These are phyloP conservation scores for Hypomesus transpacificus DNA, from an alignment of 2,113 vertebrate species.

Conservation along the genomic window DNA sequence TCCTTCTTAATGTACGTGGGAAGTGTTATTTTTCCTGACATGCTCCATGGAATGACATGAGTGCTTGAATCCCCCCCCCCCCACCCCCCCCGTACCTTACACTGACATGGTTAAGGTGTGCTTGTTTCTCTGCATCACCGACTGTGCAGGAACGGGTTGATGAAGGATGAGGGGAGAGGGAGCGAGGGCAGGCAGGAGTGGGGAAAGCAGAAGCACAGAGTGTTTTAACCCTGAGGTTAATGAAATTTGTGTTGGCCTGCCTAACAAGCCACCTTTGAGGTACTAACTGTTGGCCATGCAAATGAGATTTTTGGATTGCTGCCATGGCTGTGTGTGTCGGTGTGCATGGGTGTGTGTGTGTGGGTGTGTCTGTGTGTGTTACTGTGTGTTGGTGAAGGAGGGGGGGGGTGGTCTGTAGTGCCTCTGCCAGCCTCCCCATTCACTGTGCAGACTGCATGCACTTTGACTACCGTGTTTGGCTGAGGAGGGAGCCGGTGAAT, in stretches of 20 bases:
- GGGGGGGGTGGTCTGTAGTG: too few relatives aligned
- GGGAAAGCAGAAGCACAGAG: constrained; percentile 34
- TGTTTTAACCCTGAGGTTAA: constrained; percentile 61
- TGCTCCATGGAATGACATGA: too few relatives aligned
- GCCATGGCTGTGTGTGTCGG: constrained; percentile 30
- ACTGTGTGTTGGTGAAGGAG: constrained; percentile 3
- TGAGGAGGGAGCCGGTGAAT: constrained; percentile 66
- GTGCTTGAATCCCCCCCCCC: neutral
- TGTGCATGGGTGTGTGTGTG: constrained; percentile 11
- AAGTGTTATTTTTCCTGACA: neutral
- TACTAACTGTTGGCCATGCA: constrained; percentile 48
- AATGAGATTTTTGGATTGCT: constrained; percentile 45
- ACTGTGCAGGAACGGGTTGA: too few relatives aligned
- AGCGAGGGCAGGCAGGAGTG: constrained; percentile 15
- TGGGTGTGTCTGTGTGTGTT: constrained; percentile 26
- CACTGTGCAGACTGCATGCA: constrained; percentile 43
- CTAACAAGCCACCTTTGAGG: constrained; percentile 57
- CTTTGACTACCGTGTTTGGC: constrained; percentile 58
- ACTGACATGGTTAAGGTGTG: neutral
- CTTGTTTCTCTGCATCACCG: neutral
- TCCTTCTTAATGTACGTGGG: neutral
- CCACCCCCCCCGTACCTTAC: neutral
- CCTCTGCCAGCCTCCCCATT: constrained; percentile 28
- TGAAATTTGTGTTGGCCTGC: constrained; percentile 59
- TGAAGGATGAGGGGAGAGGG: constrained; percentile 10